Conservation (phyloP, 2,113 vertebrate species). For the Camelus bactrianus region DNA sequence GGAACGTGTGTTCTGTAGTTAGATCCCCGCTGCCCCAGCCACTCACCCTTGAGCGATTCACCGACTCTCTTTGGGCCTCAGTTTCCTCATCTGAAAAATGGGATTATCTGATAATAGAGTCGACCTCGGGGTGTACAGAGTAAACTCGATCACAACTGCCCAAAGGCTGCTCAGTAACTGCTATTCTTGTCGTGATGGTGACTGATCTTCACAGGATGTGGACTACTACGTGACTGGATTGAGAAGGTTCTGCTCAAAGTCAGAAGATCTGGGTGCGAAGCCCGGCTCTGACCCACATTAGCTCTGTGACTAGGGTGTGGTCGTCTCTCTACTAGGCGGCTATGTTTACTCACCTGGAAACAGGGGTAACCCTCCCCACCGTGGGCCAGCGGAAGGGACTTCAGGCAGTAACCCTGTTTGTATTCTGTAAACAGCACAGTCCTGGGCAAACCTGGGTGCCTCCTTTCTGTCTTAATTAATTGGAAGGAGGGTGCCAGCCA, state of each 20-base stretch:
- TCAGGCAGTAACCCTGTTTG: too few species aligned
- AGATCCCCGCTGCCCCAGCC: neutral
- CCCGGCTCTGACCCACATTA: neutral
- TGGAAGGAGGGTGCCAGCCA: conserved; percentile 64
- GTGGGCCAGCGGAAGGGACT: neutral
- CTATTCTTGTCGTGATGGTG: neutral
- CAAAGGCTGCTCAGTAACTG: neutral
- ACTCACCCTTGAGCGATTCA: neutral
- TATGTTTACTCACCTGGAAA: neutral
- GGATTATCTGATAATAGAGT: neutral
- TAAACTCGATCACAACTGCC: accelerated
- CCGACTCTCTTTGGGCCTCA: neutral
- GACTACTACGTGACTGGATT: accelerated
- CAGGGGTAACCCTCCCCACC: neutral
- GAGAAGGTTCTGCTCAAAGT: neutral
- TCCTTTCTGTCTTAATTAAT: conserved; percentile 64
- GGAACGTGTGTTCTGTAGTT: neutral
- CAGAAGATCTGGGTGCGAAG: neutral
- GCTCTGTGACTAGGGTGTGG: conserved; percentile 4
- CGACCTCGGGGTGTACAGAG: neutral
- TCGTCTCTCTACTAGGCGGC: neutral
- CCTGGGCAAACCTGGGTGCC: neutral
- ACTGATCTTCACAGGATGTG: neutral
- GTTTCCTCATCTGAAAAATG: neutral
- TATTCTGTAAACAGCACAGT: neutral